These are phyloP conservation scores for Hoplodrina ambigua DNA, from an alignment of 2,888 invertebrate genomes.

Conservation along the genomic window DNA sequence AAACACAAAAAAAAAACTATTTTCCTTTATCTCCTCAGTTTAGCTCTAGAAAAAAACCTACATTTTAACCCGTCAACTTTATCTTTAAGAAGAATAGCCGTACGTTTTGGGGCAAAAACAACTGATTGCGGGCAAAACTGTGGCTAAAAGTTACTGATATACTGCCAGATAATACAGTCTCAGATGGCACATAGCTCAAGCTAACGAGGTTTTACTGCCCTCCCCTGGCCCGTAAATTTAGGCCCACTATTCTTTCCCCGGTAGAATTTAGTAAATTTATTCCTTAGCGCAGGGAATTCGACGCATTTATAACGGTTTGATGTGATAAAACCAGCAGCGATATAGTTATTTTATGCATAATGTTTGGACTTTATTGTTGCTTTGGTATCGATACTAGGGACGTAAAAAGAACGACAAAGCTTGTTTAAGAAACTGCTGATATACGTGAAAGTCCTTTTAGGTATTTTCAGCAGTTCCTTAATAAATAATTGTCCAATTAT, in stretches of 20 bases:
- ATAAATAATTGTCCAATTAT: neutral
- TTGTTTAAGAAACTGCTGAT: constrained; percentile 10
- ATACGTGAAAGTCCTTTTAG: too few species aligned
- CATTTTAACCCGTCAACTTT: constrained; percentile 53
- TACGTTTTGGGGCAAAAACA: constrained; percentile 44
- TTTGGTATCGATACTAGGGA: constrained; percentile 27
- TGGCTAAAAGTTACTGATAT: constrained; percentile 70
- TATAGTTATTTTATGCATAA: constrained; percentile 60
- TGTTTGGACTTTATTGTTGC: constrained; percentile 42
- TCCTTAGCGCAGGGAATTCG: constrained; percentile 70
- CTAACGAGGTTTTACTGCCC: constrained; percentile 88
- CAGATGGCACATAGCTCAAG: constrained; percentile 85
- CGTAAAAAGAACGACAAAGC: constrained; percentile 29
- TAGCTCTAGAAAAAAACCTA: constrained; percentile 16
- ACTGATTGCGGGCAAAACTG: constrained; percentile 56
- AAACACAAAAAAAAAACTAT: constrained; percentile 34
- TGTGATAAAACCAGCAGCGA: constrained; percentile 56
- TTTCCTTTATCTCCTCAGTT: constrained; percentile 29
- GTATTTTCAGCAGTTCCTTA: too few species aligned
- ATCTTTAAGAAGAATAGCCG: constrained; percentile 37
- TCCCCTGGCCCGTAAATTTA: constrained; percentile 85
- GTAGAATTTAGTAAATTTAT: constrained; percentile 86
- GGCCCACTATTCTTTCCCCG: constrained; percentile 86
- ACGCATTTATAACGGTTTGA: constrained; percentile 65
- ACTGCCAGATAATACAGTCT: constrained; percentile 74